Evolutionary conservation across 2,113 vertebrate genomes (phyloP).

Genomic region (Oncorhynchus mykiss): DNA sequence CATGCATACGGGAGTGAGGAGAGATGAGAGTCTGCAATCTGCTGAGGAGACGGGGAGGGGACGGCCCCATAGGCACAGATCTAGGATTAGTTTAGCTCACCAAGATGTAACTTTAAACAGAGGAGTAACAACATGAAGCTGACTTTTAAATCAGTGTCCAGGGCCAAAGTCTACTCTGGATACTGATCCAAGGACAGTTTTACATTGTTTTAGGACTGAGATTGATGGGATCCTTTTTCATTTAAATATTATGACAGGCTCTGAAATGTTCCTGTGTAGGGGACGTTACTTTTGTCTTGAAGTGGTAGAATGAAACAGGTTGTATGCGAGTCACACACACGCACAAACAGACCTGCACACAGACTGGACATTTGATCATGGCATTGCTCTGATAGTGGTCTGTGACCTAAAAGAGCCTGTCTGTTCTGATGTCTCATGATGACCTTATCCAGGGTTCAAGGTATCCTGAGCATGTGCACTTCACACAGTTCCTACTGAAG

Average conservation of each 20-base stretch:
- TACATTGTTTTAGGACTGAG: no score
- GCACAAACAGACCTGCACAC: slow-evolving; percentile 19
- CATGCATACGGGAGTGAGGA: slow-evolving; percentile 30
- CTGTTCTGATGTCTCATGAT: slow-evolving; percentile 42
- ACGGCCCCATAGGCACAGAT: slow-evolving; percentile 35
- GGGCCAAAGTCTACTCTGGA: no score
- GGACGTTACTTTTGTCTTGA: no score
- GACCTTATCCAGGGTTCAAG: slow-evolving; percentile 51
- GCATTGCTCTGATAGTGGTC: slow-evolving; percentile 36
- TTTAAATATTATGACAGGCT: no score
- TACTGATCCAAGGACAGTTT: slow-evolving; percentile 24
- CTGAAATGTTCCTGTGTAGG: no score
- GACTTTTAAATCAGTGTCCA: no score
- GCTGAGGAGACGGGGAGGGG: slow-evolving; percentile 52
- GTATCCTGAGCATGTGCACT: slow-evolving; percentile 56
- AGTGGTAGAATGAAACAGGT: no score
- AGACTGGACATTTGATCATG: slow-evolving; percentile 25
- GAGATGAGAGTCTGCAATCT: slow-evolving; percentile 62
- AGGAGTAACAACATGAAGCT: no score
- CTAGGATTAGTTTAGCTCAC: slow-evolving; percentile 44
- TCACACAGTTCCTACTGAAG: slow-evolving; percentile 42
- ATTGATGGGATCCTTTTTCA: no score
- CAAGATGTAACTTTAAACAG: background rate
- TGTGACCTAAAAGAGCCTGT: slow-evolving; percentile 39
- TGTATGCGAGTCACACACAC: background rate